Conservation (phyloP, 1,140 invertebrate species). For the Hirudo medicinalis region DNA sequence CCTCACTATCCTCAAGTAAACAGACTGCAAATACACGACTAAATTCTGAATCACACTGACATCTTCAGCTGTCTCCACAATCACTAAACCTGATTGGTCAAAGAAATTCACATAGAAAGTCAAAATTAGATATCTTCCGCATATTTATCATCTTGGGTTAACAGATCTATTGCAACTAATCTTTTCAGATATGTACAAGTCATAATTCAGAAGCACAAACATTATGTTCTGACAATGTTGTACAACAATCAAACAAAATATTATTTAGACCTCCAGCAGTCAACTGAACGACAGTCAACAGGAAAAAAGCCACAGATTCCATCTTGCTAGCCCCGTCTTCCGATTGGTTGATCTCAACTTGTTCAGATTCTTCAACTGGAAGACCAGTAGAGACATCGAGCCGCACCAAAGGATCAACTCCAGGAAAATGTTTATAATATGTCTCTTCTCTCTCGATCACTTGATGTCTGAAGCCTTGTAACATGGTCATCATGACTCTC, state of each 20-base stretch:
- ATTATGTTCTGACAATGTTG: too few relatives aligned
- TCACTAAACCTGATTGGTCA: not conserved
- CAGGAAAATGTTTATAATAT: not conserved
- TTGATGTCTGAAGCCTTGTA: not conserved
- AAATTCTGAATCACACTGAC: conserved; percentile 10
- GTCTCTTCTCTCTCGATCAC: not conserved
- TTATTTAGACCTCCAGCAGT: not conserved
- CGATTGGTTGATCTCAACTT: not conserved
- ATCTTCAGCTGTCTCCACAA: not conserved
- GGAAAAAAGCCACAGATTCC: conserved; percentile 5
- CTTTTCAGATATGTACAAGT: not conserved
- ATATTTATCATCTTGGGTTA: not conserved
- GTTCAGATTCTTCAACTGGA: conserved; percentile 2
- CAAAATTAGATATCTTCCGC: not conserved
- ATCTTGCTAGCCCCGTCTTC: not conserved
- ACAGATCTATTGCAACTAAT: not conserved
- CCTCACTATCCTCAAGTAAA: conserved; percentile 8
- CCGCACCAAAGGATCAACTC: conserved; percentile 2
- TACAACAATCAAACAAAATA: too few relatives aligned
- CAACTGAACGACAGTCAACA: conserved; percentile 2
- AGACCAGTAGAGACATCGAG: not conserved
- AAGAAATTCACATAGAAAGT: not conserved
- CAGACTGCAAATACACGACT: not conserved
- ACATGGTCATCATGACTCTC: not conserved
- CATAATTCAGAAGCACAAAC: too few relatives aligned